Percentiles rank a stretch among this genome's conserved stretches.
Conservation (phyloP, 2,113 vertebrate genomes). For the Regulus satrapa region DNA sequence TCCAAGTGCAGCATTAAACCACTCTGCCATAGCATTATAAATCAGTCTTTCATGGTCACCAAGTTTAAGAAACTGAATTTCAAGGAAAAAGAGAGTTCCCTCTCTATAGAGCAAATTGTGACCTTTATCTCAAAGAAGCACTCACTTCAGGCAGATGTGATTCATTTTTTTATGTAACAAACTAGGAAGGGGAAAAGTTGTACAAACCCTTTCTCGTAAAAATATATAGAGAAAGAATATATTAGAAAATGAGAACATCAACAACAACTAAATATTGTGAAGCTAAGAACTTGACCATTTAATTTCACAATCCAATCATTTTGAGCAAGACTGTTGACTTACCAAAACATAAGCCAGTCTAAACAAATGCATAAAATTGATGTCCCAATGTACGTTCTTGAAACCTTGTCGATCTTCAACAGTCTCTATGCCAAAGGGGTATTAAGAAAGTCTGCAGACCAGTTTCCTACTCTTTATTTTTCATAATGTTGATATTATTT, state of each 20-base stretch:
- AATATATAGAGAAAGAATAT: not conserved
- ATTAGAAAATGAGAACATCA: not conserved
- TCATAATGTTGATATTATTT: not conserved
- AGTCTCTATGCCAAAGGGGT: not conserved
- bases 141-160: slow-evolving; percentile 4
- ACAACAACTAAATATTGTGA: not conserved
- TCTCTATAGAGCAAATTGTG: slow-evolving; percentile 55
- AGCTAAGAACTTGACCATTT: not conserved
- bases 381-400: not conserved
- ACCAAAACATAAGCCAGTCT: not conserved
- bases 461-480: not conserved
- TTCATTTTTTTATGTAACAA: slow-evolving; percentile 27
- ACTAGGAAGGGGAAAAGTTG: not conserved
- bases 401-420: not conserved
- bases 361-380: not conserved
- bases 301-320: not conserved
- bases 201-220: not conserved
- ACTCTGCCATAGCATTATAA: slow-evolving; percentile 57
- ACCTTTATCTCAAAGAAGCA: slow-evolving; percentile 70
- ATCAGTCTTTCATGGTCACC: slow-evolving; percentile 69
- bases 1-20: slow-evolving; percentile 53
- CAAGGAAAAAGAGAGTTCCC: slow-evolving; percentile 26
- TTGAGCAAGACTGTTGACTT: not conserved
- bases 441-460: not conserved
- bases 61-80: slow-evolving; percentile 65